phyloP scores from a whole-genome alignment of 2,888 invertebrate species.

The Adelognathus sp. region DNA sequence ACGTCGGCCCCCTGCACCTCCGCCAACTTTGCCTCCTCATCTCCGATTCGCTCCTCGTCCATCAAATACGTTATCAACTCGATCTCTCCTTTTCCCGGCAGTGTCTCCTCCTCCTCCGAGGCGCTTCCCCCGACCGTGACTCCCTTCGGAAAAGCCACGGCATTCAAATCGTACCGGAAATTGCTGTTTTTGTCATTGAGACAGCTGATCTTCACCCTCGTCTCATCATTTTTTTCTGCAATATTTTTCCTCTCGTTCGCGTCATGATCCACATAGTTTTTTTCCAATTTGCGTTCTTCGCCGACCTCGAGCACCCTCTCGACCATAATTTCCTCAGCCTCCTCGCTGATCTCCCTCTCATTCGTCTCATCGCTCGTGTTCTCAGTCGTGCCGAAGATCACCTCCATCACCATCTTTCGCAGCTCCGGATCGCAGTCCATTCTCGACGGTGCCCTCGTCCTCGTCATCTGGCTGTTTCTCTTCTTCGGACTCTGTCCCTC shows the following conservation, averaged over 20 bases:
- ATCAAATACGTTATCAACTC: neutral
- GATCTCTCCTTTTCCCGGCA: neutral
- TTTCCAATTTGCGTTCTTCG: neutral
- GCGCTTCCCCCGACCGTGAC: slow-evolving; percentile 19
- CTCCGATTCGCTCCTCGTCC: neutral
- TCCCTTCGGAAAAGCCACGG: slow-evolving; percentile 62
- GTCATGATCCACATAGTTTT: neutral
- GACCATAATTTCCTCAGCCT: slow-evolving; percentile 9
- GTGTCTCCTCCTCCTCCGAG: neutral
- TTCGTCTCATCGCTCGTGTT: slow-evolving; percentile 2
- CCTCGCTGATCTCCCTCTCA: slow-evolving; percentile 2
- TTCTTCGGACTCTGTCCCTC: neutral
- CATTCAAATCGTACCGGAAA: slow-evolving; percentile 87
- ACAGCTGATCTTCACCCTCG: slow-evolving; percentile 86
- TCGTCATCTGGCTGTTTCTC: no score
- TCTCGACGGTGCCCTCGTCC: slow-evolving; percentile 38
- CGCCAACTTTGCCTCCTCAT: slow-evolving; percentile 10
- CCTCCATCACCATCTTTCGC: slow-evolving; percentile 79
- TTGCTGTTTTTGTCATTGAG: slow-evolving; percentile 86
- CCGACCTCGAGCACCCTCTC: neutral
- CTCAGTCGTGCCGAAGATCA: slow-evolving; percentile 75
- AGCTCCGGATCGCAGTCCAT: slow-evolving; percentile 69
- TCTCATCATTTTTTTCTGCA: slow-evolving; percentile 69
- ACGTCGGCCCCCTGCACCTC: slow-evolving; percentile 23
- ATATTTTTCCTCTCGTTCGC: neutral